Conservation (phyloP, 2,888 invertebrate species). For the Brachynemurus nebulosus region DNA sequence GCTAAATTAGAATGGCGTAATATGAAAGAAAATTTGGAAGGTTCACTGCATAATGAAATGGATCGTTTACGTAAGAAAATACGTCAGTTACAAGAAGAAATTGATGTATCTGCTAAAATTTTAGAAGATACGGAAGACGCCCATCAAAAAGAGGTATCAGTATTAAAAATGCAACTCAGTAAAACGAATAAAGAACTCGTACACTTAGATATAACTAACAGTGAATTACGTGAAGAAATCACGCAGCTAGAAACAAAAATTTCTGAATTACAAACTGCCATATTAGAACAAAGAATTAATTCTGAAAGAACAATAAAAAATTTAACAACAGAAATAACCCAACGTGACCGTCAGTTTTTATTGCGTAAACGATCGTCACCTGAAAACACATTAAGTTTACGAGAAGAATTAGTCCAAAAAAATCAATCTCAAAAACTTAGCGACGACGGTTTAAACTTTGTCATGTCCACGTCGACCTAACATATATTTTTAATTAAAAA, state of each 20-base stretch:
- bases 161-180: conserved; percentile 37
- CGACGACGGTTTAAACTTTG: too few species aligned
- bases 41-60: conserved; percentile 23
- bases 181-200: conserved; percentile 41
- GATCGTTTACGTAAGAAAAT: conserved; percentile 29
- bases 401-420: conserved; percentile 7
- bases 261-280: conserved; percentile 11
- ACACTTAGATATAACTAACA: conserved; percentile 51
- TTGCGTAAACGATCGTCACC: conserved; percentile 7
- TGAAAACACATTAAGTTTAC: too few species aligned
- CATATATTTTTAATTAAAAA: too few species aligned
- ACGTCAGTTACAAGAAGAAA: conserved; percentile 35
- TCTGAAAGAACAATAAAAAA: conserved; percentile 12
- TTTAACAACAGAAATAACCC: conserved; percentile 6
- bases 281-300: conserved; percentile 7
- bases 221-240: conserved; percentile 55
- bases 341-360: conserved; percentile 6
- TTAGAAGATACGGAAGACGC: conserved; percentile 34
- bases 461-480: too few species aligned
- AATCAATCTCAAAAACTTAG: too few species aligned
- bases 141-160: conserved; percentile 35
- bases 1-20: conserved; percentile 27
- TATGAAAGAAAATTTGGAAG: conserved; percentile 27
- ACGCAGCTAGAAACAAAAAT: conserved; percentile 13
- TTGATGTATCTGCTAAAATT: conserved; percentile 34